phyloP scores from a whole-genome alignment of 1,140 invertebrate genomes.

The Amphibalanus amphitrite region DNA sequence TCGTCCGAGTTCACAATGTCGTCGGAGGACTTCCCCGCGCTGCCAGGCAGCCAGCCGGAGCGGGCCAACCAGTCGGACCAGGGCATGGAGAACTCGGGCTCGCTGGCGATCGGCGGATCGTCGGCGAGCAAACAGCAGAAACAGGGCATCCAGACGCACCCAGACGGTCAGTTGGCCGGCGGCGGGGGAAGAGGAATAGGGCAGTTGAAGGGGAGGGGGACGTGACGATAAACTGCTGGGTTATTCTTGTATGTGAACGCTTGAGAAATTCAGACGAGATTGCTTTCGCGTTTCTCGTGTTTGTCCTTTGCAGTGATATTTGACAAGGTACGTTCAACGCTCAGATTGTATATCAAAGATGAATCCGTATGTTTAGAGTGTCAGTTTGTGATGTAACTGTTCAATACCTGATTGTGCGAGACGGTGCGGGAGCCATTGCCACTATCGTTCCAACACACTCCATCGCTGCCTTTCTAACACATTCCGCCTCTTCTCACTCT shows the following conservation, averaged over 20 bases:
- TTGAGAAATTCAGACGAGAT: no score
- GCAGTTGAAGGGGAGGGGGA: no score
- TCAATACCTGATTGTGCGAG: slow-evolving; percentile 4
- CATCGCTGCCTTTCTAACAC: slow-evolving; percentile 84
- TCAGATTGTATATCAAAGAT: no score
- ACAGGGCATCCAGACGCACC: slow-evolving; percentile 5
- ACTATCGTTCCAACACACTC: slow-evolving; percentile 51
- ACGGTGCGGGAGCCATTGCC: slow-evolving; percentile 17
- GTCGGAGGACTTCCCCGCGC: slow-evolving; percentile 94
- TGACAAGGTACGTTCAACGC: no score
- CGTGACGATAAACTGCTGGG: no score
- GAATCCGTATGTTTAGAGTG: no score
- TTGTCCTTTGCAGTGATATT: no score
- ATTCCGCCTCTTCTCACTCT: slow-evolving; percentile 16
- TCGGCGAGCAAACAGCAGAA: slow-evolving; percentile 1
- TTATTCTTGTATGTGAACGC: no score
- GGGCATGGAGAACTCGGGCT: background rate
- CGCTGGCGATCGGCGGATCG: background rate
- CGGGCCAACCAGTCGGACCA: slow-evolving; percentile 6
- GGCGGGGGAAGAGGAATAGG: no score
- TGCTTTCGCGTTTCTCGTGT: no score
- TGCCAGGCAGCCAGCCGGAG: slow-evolving; percentile 44
- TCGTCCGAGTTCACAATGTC: slow-evolving; percentile 93
- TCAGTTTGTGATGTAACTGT: background rate
- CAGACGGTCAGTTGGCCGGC: background rate